Evolutionary conservation across 2,797 vertebrate genomes (phyloP).

Genomic region (Lagorchestes hirsutus): DNA sequence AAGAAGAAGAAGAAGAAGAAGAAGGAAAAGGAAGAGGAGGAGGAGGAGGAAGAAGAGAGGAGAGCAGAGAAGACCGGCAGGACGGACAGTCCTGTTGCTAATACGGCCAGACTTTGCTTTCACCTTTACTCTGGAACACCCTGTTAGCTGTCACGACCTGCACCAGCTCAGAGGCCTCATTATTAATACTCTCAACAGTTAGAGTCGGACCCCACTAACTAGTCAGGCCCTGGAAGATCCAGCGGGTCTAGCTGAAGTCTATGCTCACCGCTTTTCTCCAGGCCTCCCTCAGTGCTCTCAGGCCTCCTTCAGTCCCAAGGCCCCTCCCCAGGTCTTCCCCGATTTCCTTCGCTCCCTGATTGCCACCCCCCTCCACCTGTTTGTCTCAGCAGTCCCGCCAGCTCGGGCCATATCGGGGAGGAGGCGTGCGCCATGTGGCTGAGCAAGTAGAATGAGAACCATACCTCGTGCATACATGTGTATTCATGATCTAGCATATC

Average conservation of each 20-base stretch:
- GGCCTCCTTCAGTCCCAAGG: background rate
- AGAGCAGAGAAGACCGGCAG: constrained; percentile 48
- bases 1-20: constrained; percentile 72
- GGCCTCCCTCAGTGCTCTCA: background rate
- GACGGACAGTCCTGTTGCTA: constrained; percentile 19
- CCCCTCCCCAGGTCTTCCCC: background rate
- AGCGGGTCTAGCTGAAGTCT: background rate
- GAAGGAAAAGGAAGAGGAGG: constrained; percentile 82
- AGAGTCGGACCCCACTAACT: background rate
- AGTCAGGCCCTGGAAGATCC: background rate
- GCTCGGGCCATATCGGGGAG: background rate
- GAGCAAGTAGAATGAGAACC: background rate
- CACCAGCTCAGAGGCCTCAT: background rate
- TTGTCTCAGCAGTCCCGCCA: background rate
- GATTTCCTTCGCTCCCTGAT: background rate
- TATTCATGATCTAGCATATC: background rate
- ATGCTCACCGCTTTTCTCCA: background rate
- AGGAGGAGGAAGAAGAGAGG: background rate
- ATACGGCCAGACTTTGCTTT: constrained; percentile 79
- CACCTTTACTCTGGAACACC: background rate
- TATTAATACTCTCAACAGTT: background rate
- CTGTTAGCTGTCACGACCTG: background rate
- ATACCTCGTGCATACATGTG: background rate
- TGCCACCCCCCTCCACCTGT: background rate
- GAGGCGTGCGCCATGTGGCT: background rate